Evolutionary conservation across 2,113 vertebrate genomes (phyloP).

Genomic region (Pseudolaguvia tuberculata): DNA sequence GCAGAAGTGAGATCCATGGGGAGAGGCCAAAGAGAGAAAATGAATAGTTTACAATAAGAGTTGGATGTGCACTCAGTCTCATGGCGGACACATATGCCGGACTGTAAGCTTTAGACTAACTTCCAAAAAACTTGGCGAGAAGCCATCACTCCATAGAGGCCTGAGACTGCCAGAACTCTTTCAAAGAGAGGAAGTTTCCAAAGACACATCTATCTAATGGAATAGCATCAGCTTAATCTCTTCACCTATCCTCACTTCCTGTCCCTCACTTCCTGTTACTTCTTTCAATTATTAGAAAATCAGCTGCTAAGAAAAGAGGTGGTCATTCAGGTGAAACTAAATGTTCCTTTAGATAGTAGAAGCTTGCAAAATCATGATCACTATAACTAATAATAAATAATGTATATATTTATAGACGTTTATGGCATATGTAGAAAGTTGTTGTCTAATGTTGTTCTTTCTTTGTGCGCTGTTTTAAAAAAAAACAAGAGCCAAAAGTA

Average conservation of each 20-base stretch:
- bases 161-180: constrained; percentile 9
- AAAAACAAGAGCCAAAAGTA: constrained; percentile 6
- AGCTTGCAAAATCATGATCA: neutral
- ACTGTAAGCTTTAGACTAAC: constrained; percentile 3
- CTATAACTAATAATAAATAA: constrained; percentile 1
- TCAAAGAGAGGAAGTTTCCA: constrained; percentile 34
- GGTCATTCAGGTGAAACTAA: constrained; percentile 9
- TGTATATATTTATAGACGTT: neutral
- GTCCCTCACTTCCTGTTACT: neutral
- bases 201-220: constrained; percentile 24
- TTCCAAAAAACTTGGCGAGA: constrained; percentile 14
- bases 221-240: constrained; percentile 25
- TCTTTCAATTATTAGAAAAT: neutral
- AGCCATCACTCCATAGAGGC: constrained; percentile 23
- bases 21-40: constrained; percentile 1
- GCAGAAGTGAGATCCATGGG: constrained; percentile 16
- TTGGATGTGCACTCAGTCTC: constrained; percentile 8
- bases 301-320: neutral
- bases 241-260: constrained; percentile 12
- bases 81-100: neutral
- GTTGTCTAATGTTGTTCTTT: constrained; percentile 19
- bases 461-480: neutral
- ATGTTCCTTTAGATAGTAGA: neutral
- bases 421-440: neutral
- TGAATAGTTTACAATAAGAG: constrained; percentile 11